These are phyloP conservation scores for Anguilla anguilla DNA, from an alignment of 2,797 vertebrate species.

Conservation along the genomic window DNA sequence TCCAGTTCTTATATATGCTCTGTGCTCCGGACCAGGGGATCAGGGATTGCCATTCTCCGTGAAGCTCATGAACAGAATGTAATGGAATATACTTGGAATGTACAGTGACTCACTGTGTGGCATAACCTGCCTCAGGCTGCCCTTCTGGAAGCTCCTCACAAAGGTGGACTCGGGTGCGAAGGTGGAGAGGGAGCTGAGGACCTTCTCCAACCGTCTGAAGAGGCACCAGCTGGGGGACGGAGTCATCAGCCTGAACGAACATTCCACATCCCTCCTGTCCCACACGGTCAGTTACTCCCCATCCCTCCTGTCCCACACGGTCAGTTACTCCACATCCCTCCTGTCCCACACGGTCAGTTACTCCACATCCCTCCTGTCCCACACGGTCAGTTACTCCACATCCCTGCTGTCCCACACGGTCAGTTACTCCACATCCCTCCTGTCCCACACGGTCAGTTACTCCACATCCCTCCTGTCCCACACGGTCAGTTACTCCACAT, in stretches of 20 bases:
- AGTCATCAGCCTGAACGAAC: conserved; percentile 83
- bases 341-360: too few species aligned
- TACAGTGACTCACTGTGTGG: neutral
- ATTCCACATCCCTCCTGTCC: conserved; percentile 80
- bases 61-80: neutral
- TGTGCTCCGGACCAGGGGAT: too few species aligned
- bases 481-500: too few species aligned
- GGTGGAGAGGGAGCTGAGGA: conserved; percentile 81
- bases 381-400: too few species aligned
- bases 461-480: too few species aligned
- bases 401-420: too few species aligned
- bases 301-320: neutral
- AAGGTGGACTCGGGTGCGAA: conserved; percentile 73
- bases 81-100: neutral
- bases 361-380: too few species aligned
- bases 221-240: conserved; percentile 80
- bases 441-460: too few species aligned
- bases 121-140: conserved; percentile 65
- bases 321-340: too few species aligned
- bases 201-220: conserved; percentile 79
- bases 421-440: too few species aligned
- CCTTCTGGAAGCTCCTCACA: conserved; percentile 78
- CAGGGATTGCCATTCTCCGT: neutral
- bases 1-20: too few species aligned
- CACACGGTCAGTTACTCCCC: conserved; percentile 46